phyloP scores from a whole-genome alignment of 2,797 vertebrate genomes.

The Rhodeus uyekii region DNA sequence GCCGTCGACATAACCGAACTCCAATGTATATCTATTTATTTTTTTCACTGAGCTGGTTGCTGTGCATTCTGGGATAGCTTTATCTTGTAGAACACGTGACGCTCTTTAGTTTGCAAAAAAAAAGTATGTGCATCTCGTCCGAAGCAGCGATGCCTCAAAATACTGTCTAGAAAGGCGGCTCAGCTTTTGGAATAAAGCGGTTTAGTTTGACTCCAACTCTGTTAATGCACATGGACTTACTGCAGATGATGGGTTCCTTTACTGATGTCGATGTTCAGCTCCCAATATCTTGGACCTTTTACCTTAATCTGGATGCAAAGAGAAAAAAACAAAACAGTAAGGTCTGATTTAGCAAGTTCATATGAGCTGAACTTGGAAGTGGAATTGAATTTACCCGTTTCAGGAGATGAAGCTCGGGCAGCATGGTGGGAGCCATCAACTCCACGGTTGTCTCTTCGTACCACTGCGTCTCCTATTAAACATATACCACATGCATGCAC shows the following conservation, averaged over 20 bases:
- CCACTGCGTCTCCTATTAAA: conserved; percentile 88
- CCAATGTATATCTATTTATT: no score
- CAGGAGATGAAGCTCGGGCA: conserved; percentile 93
- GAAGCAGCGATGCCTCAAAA: not conserved
- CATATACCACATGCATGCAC: conserved; percentile 14
- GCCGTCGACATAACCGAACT: no score
- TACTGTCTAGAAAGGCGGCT: not conserved
- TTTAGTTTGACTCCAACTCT: not conserved
- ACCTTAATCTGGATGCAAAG: conserved; percentile 85
- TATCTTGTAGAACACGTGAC: not conserved
- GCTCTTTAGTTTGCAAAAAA: not conserved
- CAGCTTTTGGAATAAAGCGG: not conserved
- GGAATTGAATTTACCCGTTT: conserved; percentile 81
- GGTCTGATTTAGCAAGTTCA: not conserved
- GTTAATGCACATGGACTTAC: conserved; percentile 74
- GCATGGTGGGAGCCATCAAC: conserved; percentile 93
- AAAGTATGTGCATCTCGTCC: not conserved
- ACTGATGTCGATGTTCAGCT: conserved; percentile 90
- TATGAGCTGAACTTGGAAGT: not conserved
- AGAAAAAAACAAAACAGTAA: not conserved
- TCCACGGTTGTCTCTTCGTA: conserved; percentile 93
- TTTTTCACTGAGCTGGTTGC: not conserved
- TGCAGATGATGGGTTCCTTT: conserved; percentile 90
- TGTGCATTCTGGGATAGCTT: not conserved
- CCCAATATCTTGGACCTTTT: conserved; percentile 97